Percentiles rank a stretch among this genome's conserved stretches.
These are phyloP conservation scores for Helicoverpa armigera DNA, from an alignment of 1,140 invertebrate genomes.

Conservation along the genomic window DNA sequence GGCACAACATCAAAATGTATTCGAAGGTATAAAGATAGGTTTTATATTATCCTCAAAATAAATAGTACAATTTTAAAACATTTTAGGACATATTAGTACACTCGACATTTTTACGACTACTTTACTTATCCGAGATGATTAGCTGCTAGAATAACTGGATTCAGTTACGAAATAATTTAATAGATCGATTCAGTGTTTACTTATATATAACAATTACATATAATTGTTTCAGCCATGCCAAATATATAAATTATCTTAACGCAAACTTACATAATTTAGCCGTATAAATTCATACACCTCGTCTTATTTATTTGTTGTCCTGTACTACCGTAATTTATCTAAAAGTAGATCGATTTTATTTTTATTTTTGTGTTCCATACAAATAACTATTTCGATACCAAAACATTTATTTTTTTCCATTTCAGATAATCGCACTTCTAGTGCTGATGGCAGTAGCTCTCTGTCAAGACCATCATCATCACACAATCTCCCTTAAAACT, in stretches of 20 bases:
- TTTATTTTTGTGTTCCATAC: too few species aligned
- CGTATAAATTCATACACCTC: background rate
- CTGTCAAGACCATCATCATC: constrained; percentile 56
- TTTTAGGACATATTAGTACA: too few species aligned
- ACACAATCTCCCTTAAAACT: constrained; percentile 49
- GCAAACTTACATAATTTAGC: background rate
- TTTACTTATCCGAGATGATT: too few species aligned
- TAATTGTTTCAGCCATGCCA: background rate
- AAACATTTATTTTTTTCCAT: background rate
- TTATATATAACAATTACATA: too few species aligned
- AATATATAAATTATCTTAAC: background rate
- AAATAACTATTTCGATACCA: too few species aligned
- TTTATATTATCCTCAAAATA: background rate
- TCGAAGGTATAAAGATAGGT: constrained; percentile 52
- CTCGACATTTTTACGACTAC: too few species aligned
- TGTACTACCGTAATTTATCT: background rate
- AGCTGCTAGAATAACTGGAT: too few species aligned
- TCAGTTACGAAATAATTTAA: too few species aligned
- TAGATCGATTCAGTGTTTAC: too few species aligned
- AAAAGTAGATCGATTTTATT: background rate
- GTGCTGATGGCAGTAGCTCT: constrained; percentile 45
- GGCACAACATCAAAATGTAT: constrained; percentile 56
- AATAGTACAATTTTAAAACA: too few species aligned
- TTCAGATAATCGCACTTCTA: constrained; percentile 50
- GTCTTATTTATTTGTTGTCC: background rate